These are phyloP conservation scores for Thereva nobilitata DNA, from an alignment of 2,888 invertebrate species.

Conservation along the genomic window DNA sequence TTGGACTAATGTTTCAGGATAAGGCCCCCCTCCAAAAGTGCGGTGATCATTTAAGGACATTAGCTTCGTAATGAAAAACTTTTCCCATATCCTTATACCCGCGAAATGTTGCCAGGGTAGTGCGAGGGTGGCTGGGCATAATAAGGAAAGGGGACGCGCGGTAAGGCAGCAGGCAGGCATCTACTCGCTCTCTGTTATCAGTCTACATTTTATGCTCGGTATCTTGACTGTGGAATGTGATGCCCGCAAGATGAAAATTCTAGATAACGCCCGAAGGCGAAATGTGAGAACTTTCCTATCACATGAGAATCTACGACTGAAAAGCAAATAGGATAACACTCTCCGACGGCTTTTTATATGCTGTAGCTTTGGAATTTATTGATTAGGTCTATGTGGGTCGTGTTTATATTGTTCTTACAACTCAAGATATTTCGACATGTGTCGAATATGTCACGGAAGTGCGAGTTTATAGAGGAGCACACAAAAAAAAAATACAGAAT, in stretches of 20 bases:
- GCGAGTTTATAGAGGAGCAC: too few relatives aligned
- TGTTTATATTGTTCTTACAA: neutral
- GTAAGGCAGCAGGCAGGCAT: neutral
- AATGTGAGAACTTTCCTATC: slow-evolving; percentile 5
- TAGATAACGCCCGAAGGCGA: slow-evolving; percentile 11
- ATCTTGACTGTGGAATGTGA: slow-evolving; percentile 22
- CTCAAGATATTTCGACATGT: too few relatives aligned
- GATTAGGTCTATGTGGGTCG: slow-evolving; percentile 6
- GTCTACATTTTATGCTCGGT: slow-evolving; percentile 24
- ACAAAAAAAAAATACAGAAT: too few relatives aligned
- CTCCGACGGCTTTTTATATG: neutral
- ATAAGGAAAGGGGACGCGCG: neutral
- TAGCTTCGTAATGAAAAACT: too few relatives aligned
- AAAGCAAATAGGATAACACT: slow-evolving; percentile 1
- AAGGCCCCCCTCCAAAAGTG: too few relatives aligned
- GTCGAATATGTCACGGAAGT: too few relatives aligned
- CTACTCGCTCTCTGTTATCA: slow-evolving; percentile 11
- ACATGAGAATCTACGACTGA: too few relatives aligned
- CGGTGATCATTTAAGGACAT: too few relatives aligned
- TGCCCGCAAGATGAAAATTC: slow-evolving; percentile 29
- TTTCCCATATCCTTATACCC: too few relatives aligned
- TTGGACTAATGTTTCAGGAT: too few relatives aligned
- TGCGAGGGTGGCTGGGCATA: neutral
- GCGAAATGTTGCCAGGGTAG: too few relatives aligned
- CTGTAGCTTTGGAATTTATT: slow-evolving; percentile 26